These are phyloP conservation scores for Agelastica alni DNA, from an alignment of 2,888 invertebrate genomes.

Conservation along the genomic window DNA sequence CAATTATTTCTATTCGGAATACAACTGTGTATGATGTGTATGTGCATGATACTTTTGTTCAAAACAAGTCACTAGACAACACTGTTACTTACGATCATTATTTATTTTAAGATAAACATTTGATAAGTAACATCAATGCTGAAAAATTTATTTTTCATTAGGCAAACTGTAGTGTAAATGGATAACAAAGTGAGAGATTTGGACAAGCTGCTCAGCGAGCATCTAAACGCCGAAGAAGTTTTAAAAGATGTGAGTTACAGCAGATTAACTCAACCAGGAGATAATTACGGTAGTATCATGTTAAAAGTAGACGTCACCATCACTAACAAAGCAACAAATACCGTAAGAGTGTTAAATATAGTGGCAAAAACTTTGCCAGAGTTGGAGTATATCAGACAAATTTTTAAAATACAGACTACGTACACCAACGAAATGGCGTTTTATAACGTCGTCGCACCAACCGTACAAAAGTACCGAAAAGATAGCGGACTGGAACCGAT, in stretches of 20 bases:
- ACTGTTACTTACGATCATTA: too few relatives aligned
- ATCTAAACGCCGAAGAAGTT: background rate
- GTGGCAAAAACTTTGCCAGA: slow-evolving; percentile 29
- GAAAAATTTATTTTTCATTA: too few relatives aligned
- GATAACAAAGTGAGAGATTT: background rate
- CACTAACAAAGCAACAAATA: background rate
- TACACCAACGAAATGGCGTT: slow-evolving; percentile 61
- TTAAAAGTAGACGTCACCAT: slow-evolving; percentile 17
- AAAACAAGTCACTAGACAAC: too few relatives aligned
- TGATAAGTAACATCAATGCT: too few relatives aligned
- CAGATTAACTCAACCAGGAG: slow-evolving; percentile 9
- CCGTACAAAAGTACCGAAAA: slow-evolving; percentile 54
- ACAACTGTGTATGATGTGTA: too few relatives aligned
- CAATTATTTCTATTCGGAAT: too few relatives aligned
- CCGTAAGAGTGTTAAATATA: slow-evolving; percentile 7
- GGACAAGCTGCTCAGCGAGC: background rate
- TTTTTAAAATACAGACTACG: slow-evolving; percentile 59
- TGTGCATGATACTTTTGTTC: too few relatives aligned
- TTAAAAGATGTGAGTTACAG: background rate
- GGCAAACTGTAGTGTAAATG: too few relatives aligned
- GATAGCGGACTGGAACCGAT: slow-evolving; percentile 52
- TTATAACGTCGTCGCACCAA: slow-evolving; percentile 57
- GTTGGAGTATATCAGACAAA: slow-evolving; percentile 40
- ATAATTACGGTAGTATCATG: slow-evolving; percentile 25
- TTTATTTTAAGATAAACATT: too few relatives aligned